Evolutionary conservation across 2,797 vertebrate genomes (phyloP).

Genomic region (Onychomys leucogaster): DNA sequence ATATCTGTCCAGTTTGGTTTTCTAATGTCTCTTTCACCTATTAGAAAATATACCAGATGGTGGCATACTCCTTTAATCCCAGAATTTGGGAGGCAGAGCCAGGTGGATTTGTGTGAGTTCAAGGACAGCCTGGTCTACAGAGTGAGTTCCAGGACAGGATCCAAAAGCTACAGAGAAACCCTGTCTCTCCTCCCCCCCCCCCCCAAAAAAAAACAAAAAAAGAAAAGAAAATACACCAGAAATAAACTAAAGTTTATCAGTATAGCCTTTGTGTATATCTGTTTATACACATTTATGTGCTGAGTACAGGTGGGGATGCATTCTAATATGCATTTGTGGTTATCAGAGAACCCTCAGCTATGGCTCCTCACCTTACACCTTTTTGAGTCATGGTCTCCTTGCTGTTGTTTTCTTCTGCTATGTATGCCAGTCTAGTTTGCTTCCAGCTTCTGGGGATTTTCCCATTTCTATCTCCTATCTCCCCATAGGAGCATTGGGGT

Average conservation of each 20-base stretch:
- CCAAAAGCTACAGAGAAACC: no score
- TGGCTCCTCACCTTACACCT: not conserved
- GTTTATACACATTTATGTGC: not conserved
- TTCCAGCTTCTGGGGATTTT: not conserved
- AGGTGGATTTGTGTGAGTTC: no score
- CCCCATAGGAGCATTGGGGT: not conserved
- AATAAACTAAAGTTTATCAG: constrained; percentile 8
- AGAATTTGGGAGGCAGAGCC: no score
- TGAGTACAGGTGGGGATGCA: not conserved
- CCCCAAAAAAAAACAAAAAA: no score
- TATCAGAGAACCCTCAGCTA: not conserved
- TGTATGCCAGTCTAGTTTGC: not conserved
- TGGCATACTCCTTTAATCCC: no score
- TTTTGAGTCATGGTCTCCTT: not conserved
- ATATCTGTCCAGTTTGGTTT: not conserved
- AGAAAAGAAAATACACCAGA: not conserved
- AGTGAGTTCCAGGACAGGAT: no score
- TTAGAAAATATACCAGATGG: not conserved
- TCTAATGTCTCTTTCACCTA: not conserved
- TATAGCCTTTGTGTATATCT: not conserved
- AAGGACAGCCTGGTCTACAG: no score
- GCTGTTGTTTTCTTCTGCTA: not conserved
- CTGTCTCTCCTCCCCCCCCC: no score
- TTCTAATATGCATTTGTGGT: not conserved
- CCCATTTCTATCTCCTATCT: not conserved